Base-by-base conservation (phyloP, 1,140 invertebrate genomes). In the Euwallacea fornicatus region DNA sequence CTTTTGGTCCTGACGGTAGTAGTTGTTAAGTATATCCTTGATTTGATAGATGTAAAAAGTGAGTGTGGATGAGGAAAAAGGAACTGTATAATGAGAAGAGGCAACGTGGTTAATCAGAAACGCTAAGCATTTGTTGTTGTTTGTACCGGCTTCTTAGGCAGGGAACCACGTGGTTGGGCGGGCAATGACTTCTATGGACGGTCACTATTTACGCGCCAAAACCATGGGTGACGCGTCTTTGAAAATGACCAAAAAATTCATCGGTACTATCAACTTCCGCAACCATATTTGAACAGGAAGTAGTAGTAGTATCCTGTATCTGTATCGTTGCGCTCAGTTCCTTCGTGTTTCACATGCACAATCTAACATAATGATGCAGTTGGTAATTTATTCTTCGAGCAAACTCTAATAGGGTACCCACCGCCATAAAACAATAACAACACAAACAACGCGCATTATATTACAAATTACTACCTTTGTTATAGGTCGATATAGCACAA, bases 161-260 rank as follows among this genome's bases (percentile, higher is more conserved):
- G 43, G 33, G 67, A 43, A 62, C 59, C 67, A 69, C 66, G 56
- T 68, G 56, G 55, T 58, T 10, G 16, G n/a, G 15, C 16, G 66
- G 66, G 58, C 56, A 69, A 61, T 42, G 66, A 69, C 66, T 69
- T 15, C 21, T 33, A 33, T 60, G 21, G 21, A n/a, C n/a, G 43
- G 6, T 50, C 8, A 47, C 58, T 7, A 44, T 69, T 61, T 69
- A 69, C 56, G 66, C 66, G 66, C 66, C 58, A 69, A 69, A 69
- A 67, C 55, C 42, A 43, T 44, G 56, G 66, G 42, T 50, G 43
- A 6, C 41, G 42, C 56, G 44, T 8, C 21, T 33, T 33, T 2
- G 21, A 33, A 33, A 33, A 33, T 33, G 1, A 33, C 21, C 21
- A 33, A 33, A 33, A 33, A 33, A 2, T 33, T 33, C 21, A 33